These are phyloP conservation scores for Fopius arisanus DNA, from an alignment of 1,140 invertebrate species.

Conservation along the genomic window DNA sequence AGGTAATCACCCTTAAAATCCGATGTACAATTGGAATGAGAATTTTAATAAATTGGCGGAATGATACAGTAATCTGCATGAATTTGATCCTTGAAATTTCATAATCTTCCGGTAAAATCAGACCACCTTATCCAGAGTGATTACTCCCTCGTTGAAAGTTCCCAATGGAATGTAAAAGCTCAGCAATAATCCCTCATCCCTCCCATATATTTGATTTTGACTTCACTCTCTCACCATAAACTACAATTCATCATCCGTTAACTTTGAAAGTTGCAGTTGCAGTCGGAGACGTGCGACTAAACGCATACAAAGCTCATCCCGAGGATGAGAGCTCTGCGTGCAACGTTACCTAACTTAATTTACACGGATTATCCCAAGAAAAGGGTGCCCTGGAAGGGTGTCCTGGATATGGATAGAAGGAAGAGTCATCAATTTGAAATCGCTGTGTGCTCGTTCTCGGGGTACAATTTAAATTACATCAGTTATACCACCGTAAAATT, in stretches of 20 bases:
- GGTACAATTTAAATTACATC: conserved; percentile 35
- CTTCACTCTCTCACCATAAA: not conserved
- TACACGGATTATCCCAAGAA: no score
- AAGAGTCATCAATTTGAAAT: conserved; percentile 23
- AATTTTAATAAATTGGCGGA: no score
- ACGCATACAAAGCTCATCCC: not conserved
- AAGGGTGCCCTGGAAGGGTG: no score
- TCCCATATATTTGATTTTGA: not conserved
- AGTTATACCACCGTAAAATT: conserved; percentile 27
- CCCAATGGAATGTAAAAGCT: not conserved
- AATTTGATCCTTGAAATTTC: no score
- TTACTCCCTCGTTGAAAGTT: no score
- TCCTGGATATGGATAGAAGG: no score
- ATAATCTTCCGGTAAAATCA: no score
- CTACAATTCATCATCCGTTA: not conserved
- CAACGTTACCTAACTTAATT: not conserved
- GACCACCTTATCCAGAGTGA: no score
- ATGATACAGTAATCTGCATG: no score
- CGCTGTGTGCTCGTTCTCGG: conserved; percentile 24
- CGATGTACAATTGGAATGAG: no score
- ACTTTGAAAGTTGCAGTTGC: not conserved
- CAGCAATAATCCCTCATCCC: not conserved
- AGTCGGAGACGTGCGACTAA: not conserved
- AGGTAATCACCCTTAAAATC: no score
- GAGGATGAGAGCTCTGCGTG: not conserved